Evolutionary conservation across 2,797 vertebrate genomes (phyloP).

Genomic region (Leptatherina wallacei): DNA sequence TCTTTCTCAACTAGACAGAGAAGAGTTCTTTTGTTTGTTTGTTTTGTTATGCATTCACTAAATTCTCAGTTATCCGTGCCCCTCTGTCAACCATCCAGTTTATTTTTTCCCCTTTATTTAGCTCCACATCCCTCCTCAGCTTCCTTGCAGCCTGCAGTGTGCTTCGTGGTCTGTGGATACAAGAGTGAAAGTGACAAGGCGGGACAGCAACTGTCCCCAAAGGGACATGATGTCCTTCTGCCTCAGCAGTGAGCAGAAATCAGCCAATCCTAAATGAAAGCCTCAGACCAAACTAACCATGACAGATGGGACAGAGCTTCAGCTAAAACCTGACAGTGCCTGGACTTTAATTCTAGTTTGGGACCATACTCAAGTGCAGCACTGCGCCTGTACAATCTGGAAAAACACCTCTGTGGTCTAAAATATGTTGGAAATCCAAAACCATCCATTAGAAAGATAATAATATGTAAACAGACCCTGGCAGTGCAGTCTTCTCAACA

Average conservation of each 20-base stretch:
- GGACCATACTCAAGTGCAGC: slow-evolving; percentile 34
- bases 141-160: slow-evolving; percentile 33
- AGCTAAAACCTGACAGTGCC: slow-evolving; percentile 33
- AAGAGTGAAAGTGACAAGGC: slow-evolving; percentile 66
- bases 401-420: slow-evolving; percentile 16
- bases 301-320: slow-evolving; percentile 55
- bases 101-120: slow-evolving; percentile 2
- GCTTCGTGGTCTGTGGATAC: slow-evolving; percentile 46
- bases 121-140: slow-evolving; percentile 7
- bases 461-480: slow-evolving; percentile 33
- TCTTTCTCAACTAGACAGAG: no score
- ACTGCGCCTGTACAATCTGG: slow-evolving; percentile 6
- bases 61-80: slow-evolving; percentile 1
- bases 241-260: slow-evolving; percentile 48
- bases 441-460: slow-evolving; percentile 22
- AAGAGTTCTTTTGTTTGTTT: background rate
- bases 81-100: no score
- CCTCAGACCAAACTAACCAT: slow-evolving; percentile 61
- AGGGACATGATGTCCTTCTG: slow-evolving; percentile 63
- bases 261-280: slow-evolving; percentile 60
- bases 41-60: background rate
- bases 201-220: slow-evolving; percentile 54
- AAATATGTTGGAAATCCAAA: slow-evolving; percentile 30
- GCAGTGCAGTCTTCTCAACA: slow-evolving; percentile 53
- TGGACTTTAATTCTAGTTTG: slow-evolving; percentile 31